Evolutionary conservation across 2,888 invertebrate species (phyloP).

Genomic region (Choreutis nemorana): DNA sequence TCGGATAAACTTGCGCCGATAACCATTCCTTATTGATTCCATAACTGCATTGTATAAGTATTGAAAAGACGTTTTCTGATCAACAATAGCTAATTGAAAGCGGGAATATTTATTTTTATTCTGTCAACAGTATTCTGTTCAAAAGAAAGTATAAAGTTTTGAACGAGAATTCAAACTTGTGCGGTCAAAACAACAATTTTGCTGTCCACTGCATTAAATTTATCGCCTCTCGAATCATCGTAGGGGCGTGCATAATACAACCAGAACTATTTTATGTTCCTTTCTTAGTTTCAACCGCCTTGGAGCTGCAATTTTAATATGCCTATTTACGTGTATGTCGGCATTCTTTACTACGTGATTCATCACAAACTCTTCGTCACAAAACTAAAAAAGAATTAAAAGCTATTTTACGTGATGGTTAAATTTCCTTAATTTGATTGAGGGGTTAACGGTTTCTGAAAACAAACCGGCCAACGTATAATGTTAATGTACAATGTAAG

Average conservation of each 20-base stretch:
- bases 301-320: constrained; percentile 30
- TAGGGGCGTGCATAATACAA: constrained; percentile 58
- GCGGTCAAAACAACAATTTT: constrained; percentile 62
- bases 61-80: too few species aligned
- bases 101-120: not conserved
- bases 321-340: constrained; percentile 11
- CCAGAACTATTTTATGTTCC: constrained; percentile 52
- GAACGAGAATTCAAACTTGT: constrained; percentile 37
- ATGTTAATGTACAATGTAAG: constrained; percentile 23
- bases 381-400: not conserved
- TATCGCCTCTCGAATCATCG: constrained; percentile 55
- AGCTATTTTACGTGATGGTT: not conserved
- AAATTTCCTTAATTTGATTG: not conserved
- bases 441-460: constrained; percentile 21
- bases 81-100: too few species aligned
- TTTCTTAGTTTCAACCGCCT: constrained; percentile 34
- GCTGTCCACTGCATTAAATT: constrained; percentile 59
- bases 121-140: constrained; percentile 35
- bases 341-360: not conserved
- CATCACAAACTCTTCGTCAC: too few species aligned
- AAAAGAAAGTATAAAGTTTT: constrained; percentile 19
- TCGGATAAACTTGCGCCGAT: too few species aligned
- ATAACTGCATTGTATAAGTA: too few species aligned
- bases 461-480: constrained; percentile 18
- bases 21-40: too few species aligned